phyloP scores from a whole-genome alignment of 2,888 invertebrate species.

The Dynastes tityus region DNA sequence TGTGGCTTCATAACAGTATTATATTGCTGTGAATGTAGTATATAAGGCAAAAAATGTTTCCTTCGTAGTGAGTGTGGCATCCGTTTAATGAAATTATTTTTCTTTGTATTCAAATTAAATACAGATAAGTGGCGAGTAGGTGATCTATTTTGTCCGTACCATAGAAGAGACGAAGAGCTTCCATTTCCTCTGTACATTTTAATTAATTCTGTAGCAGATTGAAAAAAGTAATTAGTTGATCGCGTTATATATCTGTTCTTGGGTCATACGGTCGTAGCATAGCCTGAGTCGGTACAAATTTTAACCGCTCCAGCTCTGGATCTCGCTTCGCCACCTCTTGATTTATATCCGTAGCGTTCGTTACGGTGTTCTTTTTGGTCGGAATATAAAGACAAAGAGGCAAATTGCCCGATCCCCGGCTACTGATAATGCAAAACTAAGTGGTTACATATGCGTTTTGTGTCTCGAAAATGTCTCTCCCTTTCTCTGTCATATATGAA shows the following conservation, averaged over 20 bases:
- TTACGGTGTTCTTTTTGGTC: constrained; percentile 62
- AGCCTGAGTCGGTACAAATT: constrained; percentile 43
- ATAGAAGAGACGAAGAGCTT: not conserved
- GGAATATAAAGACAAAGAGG: constrained; percentile 60
- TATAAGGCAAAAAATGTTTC: too few relatives aligned
- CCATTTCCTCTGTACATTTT: constrained; percentile 61
- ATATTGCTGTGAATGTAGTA: too few relatives aligned
- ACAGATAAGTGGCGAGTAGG: too few relatives aligned
- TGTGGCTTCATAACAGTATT: too few relatives aligned
- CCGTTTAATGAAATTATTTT: too few relatives aligned
- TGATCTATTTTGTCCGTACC: not conserved
- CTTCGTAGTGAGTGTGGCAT: too few relatives aligned
- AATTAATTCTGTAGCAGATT: constrained; percentile 65
- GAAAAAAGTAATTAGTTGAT: constrained; percentile 66
- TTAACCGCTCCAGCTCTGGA: constrained; percentile 53
- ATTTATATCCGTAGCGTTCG: constrained; percentile 62
- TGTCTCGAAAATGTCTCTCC: constrained; percentile 8
- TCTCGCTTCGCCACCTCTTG: constrained; percentile 58
- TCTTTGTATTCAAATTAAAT: too few relatives aligned
- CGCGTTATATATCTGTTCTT: constrained; percentile 61
- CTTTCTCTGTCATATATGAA: constrained; percentile 5
- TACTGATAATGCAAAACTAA: constrained; percentile 28
- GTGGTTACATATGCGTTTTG: constrained; percentile 25
- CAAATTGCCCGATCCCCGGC: constrained; percentile 59
- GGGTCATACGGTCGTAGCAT: constrained; percentile 49